Percentiles rank a stretch among this genome's conserved stretches.
These are phyloP conservation scores for Vireo griseus DNA, from an alignment of 2,797 vertebrate species.

Conservation along the genomic window DNA sequence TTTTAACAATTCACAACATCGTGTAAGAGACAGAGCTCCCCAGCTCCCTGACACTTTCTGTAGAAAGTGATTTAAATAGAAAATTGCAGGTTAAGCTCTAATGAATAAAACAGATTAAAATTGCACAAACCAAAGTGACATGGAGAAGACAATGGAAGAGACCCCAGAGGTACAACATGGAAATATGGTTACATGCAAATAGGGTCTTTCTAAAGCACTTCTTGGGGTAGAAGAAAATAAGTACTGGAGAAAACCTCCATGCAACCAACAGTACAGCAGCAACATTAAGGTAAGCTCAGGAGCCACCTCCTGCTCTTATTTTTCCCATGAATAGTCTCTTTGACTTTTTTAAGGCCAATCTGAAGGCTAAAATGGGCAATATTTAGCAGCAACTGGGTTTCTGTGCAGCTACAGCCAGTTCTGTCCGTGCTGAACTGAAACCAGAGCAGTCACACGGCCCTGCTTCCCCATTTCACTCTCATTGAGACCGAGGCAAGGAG, in stretches of 20 bases:
- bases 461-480: conserved; percentile 9
- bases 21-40: neutral
- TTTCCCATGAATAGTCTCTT: neutral
- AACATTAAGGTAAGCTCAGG: neutral
- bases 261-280: neutral
- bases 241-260: neutral
- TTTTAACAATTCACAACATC: neutral
- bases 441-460: neutral
- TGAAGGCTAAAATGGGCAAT: neutral
- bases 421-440: neutral
- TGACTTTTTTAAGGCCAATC: neutral
- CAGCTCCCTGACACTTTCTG: neutral
- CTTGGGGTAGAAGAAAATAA: neutral
- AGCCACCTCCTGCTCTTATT: neutral
- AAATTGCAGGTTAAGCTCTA: neutral
- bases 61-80: neutral
- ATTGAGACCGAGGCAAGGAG: neutral
- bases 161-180: neutral
- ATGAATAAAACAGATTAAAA: neutral
- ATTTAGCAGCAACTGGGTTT: neutral
- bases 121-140: neutral
- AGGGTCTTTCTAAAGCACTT: neutral
- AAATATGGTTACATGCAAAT: neutral
- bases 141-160: neutral
- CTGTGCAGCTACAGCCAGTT: neutral